These are phyloP conservation scores for Bombus pascuorum DNA, from an alignment of 1,140 invertebrate species.

Conservation along the genomic window DNA sequence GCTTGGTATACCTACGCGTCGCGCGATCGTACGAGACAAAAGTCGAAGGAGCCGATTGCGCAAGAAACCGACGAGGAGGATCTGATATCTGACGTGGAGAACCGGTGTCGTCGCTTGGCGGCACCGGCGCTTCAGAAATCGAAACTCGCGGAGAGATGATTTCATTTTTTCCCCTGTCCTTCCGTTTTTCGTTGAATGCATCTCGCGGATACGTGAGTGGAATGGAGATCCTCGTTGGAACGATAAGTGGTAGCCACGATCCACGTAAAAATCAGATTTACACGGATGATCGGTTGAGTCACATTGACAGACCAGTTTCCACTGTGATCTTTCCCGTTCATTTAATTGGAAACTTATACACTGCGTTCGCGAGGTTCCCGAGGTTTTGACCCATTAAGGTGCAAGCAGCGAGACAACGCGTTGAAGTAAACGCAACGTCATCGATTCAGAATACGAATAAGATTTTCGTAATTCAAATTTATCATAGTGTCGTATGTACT, in stretches of 20 bases:
- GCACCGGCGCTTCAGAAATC: constrained; percentile 26
- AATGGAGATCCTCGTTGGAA: neutral
- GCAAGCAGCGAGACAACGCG: too few species aligned
- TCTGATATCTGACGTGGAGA: neutral
- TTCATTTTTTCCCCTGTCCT: neutral
- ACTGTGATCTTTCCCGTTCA: neutral
- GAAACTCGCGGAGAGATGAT: constrained; percentile 7
- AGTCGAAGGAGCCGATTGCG: constrained; percentile 32
- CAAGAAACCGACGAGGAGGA: constrained; percentile 26
- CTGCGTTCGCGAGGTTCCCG: neutral
- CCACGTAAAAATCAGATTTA: constrained; percentile 2
- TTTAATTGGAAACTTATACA: constrained; percentile 13
- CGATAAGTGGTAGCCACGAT: neutral
- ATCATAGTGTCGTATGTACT: too few species aligned
- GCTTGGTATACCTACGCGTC: neutral
- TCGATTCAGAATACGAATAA: too few species aligned
- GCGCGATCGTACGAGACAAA: constrained; percentile 14
- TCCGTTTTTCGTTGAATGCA: neutral
- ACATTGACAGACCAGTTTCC: neutral
- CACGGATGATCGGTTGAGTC: neutral
- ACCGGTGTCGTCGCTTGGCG: neutral
- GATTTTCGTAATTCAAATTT: too few species aligned
- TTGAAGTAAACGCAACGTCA: too few species aligned
- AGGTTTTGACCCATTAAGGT: neutral
- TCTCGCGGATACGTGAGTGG: constrained; percentile 12